phyloP scores from a whole-genome alignment of 2,888 invertebrate genomes.

The Buathra laborator region DNA sequence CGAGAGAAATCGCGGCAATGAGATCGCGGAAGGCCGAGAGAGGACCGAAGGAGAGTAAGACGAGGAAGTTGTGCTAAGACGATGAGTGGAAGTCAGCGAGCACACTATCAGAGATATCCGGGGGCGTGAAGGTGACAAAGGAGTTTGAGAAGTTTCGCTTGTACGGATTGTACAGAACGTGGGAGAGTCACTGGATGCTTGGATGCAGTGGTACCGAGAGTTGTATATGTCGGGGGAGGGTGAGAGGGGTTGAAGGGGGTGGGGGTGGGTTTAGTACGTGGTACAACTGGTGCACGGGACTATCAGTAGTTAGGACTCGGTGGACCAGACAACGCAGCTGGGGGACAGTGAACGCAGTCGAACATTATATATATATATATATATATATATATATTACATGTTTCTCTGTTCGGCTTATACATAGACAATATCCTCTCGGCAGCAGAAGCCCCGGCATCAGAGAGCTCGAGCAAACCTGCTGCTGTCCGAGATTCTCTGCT shows the following conservation, averaged over 20 bases:
- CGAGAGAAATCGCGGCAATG: neutral
- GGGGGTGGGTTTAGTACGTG: conserved; percentile 43
- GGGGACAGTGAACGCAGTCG: neutral
- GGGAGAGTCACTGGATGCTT: conserved; percentile 4
- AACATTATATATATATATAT: neutral
- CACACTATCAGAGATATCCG: conserved; percentile 30
- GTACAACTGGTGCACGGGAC: conserved; percentile 37
- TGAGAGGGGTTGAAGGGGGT: conserved; percentile 1
- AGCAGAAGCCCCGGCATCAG: neutral
- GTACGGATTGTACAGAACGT: neutral
- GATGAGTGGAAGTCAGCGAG: conserved; percentile 50
- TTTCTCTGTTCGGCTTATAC: neutral
- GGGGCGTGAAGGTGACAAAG: conserved; percentile 54
- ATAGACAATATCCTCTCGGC: conserved; percentile 4
- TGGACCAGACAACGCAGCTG: conserved; percentile 47
- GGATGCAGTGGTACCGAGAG: neutral
- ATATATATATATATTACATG: neutral
- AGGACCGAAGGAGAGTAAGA: neutral
- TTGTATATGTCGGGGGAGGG: neutral
- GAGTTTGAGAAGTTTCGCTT: conserved; percentile 49
- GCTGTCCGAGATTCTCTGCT: conserved; percentile 37
- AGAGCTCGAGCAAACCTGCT: neutral
- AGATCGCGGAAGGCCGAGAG: neutral
- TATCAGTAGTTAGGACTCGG: conserved; percentile 52
- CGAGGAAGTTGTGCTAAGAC: conserved; percentile 39